Evolutionary conservation across 2,113 vertebrate genomes (phyloP).

Genomic region (Melanotaenia duboulayi): DNA sequence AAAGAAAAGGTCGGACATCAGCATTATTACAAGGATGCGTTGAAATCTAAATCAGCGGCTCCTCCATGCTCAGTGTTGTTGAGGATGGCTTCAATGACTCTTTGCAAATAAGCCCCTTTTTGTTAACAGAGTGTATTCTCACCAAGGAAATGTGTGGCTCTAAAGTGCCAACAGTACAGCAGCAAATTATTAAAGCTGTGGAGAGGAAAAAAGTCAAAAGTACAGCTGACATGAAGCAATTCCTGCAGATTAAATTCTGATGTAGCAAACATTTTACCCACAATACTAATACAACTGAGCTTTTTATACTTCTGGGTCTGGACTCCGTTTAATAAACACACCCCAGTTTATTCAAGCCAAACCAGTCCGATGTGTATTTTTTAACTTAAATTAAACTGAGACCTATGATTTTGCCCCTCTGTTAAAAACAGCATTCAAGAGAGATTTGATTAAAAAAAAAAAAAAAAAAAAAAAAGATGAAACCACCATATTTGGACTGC

Average conservation of each 20-base stretch:
- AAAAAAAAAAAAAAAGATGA: too few relatives aligned
- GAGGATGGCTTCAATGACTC: slow-evolving; percentile 1
- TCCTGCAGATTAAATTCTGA: too few relatives aligned
- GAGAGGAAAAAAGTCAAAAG: slow-evolving; percentile 1
- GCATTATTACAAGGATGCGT: slow-evolving; percentile 55
- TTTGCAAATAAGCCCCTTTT: slow-evolving; percentile 18
- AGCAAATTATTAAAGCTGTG: slow-evolving; percentile 16
- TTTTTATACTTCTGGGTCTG: too few relatives aligned
- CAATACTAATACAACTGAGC: too few relatives aligned
- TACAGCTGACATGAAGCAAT: not conserved
- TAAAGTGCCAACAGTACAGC: not conserved
- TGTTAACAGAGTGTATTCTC: too few relatives aligned
- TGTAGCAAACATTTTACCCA: too few relatives aligned
- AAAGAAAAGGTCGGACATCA: slow-evolving; percentile 54
- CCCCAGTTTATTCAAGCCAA: not conserved
- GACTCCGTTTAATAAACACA: too few relatives aligned
- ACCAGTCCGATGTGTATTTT: too few relatives aligned
- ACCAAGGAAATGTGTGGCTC: not conserved
- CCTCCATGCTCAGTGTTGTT: slow-evolving; percentile 26
- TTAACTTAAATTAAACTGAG: too few relatives aligned
- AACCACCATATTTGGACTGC: not conserved
- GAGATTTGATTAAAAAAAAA: too few relatives aligned
- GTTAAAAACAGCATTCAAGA: not conserved
- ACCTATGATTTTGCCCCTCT: not conserved
- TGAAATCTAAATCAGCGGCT: slow-evolving; percentile 54